Evolutionary conservation across 2,888 invertebrate species (phyloP), one percentile per base, ranked within the genome.

Genomic region (Diabrotica balteata): DNA sequence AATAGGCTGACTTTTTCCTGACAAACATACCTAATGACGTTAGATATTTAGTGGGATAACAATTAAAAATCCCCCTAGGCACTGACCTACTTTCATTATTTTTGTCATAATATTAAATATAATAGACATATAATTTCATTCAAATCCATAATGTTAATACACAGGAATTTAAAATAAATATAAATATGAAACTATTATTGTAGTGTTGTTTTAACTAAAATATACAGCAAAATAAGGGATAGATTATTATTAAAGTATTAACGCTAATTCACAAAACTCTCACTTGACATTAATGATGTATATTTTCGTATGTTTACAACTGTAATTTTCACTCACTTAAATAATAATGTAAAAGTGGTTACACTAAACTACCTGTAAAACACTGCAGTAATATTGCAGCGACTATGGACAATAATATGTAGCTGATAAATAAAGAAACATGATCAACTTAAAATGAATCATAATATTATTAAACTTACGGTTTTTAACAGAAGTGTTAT

Each of bases 321-420:
- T 54, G 47, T 42, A 10, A 55, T 11, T 47, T n/a, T 43, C 7
- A 54, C 8, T 45, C 7, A 44, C 17, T 57, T 8, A 54, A 62
- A n/a, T n/a, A 54, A 60, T 54, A 54, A 22, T 11, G 42, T 17
- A 42, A 62, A 62, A 66, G 70, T 71, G 71, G 70, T 72, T 72
- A 72, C 71, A 75, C 67, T 67, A 73, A 61, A 71, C 64, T 58
- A 64, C 64, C 64, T 64, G 64, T 64, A 76, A 77, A 76, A 75
- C 74, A 79, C 78, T 77, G 79, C 79, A 79, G 78, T 79, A 72
- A 75, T 69, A 72, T 73, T 78, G 78, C 78, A 78, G 77, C 68
- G 69, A 71, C 69, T 70, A 67, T 60, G 63, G 66, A 66, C 69
- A 72, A 73, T 71, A 73, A 69, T 63, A 66, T 32, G 66, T 67